Conservation (phyloP, 2,888 invertebrate genomes). For the Heliconius ethilla region DNA sequence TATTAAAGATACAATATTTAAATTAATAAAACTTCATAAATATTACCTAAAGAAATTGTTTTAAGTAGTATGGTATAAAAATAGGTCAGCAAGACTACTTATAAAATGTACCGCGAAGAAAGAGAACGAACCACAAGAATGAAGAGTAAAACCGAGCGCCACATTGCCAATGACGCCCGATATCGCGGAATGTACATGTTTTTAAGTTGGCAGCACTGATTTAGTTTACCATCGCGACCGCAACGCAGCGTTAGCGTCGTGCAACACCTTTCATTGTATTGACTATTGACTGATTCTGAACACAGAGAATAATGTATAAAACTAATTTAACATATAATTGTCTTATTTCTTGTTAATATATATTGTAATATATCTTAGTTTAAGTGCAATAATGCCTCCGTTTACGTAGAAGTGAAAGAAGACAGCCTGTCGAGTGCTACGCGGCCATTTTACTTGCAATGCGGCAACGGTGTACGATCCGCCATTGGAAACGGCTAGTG, state of each 20-base stretch:
- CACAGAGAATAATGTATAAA: slow-evolving; percentile 84
- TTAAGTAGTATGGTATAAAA: slow-evolving; percentile 33
- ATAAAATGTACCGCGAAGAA: slow-evolving; percentile 52
- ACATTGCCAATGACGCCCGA: slow-evolving; percentile 77
- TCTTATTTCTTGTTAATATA: slow-evolving; percentile 77
- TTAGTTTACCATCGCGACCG: slow-evolving; percentile 82
- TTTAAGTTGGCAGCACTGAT: slow-evolving; percentile 71
- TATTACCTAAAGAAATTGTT: slow-evolving; percentile 26
- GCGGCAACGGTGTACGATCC: slow-evolving; percentile 87
- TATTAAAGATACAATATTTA: slow-evolving; percentile 7
- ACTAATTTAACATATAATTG: slow-evolving; percentile 83
- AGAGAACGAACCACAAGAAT: slow-evolving; percentile 59
- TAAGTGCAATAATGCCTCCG: slow-evolving; percentile 79
- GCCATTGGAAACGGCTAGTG: slow-evolving; percentile 87
- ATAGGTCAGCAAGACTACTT: slow-evolving; percentile 51
- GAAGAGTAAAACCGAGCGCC: slow-evolving; percentile 66
- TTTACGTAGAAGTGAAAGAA: slow-evolving; percentile 80
- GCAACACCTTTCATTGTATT: slow-evolving; percentile 88
- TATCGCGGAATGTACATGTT: slow-evolving; percentile 69
- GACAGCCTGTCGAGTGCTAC: slow-evolving; percentile 81
- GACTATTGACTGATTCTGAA: slow-evolving; percentile 87
- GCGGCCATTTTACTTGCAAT: slow-evolving; percentile 88
- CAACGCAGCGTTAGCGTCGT: slow-evolving; percentile 83
- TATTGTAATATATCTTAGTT: slow-evolving; percentile 77
- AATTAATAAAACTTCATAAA: not conserved